Evolutionary conservation across 2,888 invertebrate species (phyloP), one percentile per base, ranked within the genome.

Genomic region (Tyria jacobaeae): DNA sequence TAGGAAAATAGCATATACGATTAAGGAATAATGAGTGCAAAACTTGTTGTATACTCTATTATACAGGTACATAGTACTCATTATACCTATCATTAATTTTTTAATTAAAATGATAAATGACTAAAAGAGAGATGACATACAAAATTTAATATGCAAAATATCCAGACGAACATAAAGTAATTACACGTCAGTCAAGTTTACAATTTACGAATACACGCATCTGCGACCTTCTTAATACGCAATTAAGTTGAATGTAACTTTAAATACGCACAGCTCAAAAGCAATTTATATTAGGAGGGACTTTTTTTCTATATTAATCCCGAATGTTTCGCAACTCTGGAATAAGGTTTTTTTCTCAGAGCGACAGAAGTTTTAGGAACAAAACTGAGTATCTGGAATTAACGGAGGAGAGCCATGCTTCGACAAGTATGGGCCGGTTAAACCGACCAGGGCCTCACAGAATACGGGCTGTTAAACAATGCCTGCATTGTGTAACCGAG

Each of bases 131-230:
- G n/a, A n/a, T n/a, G n/a, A n/a, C n/a, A n/a, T n/a, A n/a, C 27
- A 12, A 44, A 44, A 10, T 10, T 41, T 10, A 41, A 2, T 41
- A 44, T 21, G 21, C 21, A 44, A 44, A 44, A 44, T 17, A 2
- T 44, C 21, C 5, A 44, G 4, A 21, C 10, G 44, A 44, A 44
- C 21, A 21, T 44, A 44, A 44, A 12, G n/a, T n/a, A n/a, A 12
- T 44, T 44, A 44, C 44, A 44, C 44, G 44, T 21, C 44, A 21
- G 44, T 44, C 44, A 44, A 21, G 10, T 44, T 44, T 44, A 12
- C 21, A 44, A 44, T 44, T 44, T 44, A 44, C 44, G 44, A 21
- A 10, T 2, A 17, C 3, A 34, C 17, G 34, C 12, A 17, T 12
- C 50, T 4, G 17, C 21, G 2, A 34, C 14, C 17, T 51, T 17